phyloP scores from a whole-genome alignment of 2,888 invertebrate genomes.

The Tubulanus polymorphus region DNA sequence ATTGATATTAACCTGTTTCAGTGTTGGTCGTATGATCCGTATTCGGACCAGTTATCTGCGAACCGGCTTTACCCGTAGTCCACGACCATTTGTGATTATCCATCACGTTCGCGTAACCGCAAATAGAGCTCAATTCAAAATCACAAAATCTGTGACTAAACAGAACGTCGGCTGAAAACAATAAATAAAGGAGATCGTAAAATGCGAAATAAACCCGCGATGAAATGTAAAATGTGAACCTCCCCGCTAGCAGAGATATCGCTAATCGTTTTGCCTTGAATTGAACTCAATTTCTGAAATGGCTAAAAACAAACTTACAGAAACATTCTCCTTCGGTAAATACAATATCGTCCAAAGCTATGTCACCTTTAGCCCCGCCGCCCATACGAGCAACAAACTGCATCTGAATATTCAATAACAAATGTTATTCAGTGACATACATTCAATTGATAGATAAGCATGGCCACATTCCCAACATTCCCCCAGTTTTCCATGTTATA shows the following conservation, averaged over 20 bases:
- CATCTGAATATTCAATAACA: conserved; percentile 14
- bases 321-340: conserved; percentile 28
- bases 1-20: no score
- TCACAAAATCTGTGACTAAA: no score
- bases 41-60: background rate
- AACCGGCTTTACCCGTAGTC: background rate
- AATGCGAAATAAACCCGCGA: no score
- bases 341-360: conserved; percentile 39
- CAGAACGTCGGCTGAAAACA: no score
- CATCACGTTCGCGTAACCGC: background rate
- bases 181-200: no score
- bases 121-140: background rate
- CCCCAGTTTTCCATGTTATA: no score
- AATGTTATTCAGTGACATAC: background rate
- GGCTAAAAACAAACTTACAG: conserved; percentile 23
- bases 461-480: no score
- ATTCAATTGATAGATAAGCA: no score
- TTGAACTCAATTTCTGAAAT: no score
- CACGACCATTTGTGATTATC: background rate
- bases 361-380: conserved; percentile 25
- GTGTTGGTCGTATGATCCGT: background rate
- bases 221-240: no score
- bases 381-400: conserved; percentile 25
- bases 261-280: no score
- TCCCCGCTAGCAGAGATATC: no score